phyloP scores from a whole-genome alignment of 1,140 invertebrate genomes.

The Drosophila ercepeae region DNA sequence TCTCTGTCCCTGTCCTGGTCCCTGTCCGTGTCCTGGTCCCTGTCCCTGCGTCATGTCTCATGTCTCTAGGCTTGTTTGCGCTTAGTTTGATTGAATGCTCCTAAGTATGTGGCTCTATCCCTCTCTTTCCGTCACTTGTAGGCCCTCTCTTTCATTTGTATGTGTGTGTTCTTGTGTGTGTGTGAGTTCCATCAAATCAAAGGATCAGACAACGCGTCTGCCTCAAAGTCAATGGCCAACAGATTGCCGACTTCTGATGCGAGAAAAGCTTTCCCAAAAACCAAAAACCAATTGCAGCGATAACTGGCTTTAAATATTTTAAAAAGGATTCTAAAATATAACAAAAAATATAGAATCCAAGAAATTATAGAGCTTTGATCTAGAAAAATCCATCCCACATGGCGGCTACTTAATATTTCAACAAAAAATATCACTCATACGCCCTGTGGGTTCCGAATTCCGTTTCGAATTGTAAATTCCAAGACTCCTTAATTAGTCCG shows the following conservation, averaged over 20 bases:
- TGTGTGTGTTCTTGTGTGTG: conserved; percentile 25
- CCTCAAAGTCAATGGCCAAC: conserved; percentile 13
- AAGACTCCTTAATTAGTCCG: conserved; percentile 1
- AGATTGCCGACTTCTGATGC: conserved; percentile 1
- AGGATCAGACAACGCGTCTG: conserved; percentile 56
- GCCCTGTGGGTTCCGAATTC: not conserved
- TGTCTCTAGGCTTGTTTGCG: conserved; percentile 62
- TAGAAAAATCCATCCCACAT: not conserved
- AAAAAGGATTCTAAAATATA: no score
- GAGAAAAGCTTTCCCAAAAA: not conserved
- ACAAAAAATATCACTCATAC: not conserved
- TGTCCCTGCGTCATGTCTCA: conserved; percentile 19
- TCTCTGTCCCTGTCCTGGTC: no score
- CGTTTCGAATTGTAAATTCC: not conserved
- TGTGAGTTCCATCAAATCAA: conserved; percentile 53
- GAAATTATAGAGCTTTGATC: no score
- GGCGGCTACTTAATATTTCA: not conserved
- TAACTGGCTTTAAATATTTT: no score
- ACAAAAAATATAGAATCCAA: no score
- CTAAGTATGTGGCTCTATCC: conserved; percentile 29
- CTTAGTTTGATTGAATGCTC: conserved; percentile 67
- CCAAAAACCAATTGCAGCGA: no score
- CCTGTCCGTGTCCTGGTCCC: no score
- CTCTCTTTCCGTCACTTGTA: not conserved
- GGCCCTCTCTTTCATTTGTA: not conserved